phyloP scores from a whole-genome alignment of 2,797 vertebrate species.

The Alauda arvensis region DNA sequence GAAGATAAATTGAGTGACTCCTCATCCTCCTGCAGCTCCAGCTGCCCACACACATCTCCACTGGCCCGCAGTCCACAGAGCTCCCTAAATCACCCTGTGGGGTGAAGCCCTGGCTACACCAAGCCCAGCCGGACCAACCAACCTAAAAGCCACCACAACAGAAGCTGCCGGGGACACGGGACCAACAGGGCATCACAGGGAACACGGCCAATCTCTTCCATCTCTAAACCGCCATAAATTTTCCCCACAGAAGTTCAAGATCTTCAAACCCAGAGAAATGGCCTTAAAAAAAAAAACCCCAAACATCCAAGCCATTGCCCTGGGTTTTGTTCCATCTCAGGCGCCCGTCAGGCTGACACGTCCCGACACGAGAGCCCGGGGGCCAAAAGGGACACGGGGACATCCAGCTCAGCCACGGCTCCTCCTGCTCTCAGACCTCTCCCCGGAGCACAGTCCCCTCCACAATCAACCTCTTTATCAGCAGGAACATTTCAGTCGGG shows the following conservation, averaged over 20 bases:
- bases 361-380: neutral
- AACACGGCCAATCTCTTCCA: neutral
- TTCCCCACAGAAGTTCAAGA: neutral
- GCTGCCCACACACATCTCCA: neutral
- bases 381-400: neutral
- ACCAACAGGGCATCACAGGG: neutral
- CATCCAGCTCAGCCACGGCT: neutral
- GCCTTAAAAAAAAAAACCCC: neutral
- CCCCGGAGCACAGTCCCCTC: neutral
- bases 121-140: neutral
- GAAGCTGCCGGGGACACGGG: neutral
- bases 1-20: neutral
- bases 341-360: neutral
- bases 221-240: neutral
- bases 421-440: neutral
- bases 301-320: neutral
- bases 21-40: neutral
- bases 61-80: neutral
- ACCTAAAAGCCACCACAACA: neutral
- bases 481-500: neutral
- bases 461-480: neutral
- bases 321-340: neutral
- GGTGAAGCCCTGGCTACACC: neutral
- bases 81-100: neutral
- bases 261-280: neutral